phyloP scores from a whole-genome alignment of 2,888 invertebrate species.

The Operophtera brumata region DNA sequence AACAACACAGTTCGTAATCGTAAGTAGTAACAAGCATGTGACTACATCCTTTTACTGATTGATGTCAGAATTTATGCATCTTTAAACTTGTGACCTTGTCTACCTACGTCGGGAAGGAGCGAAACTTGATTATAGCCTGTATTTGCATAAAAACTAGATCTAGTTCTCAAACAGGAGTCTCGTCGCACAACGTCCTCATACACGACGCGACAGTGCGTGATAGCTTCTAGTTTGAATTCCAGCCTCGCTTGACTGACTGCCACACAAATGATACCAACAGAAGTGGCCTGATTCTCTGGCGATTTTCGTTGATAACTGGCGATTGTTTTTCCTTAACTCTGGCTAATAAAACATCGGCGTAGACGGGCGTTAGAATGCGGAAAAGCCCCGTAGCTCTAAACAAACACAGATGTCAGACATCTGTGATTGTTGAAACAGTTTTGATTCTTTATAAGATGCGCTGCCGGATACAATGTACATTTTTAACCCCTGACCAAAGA shows the following conservation, averaged over 20 bases:
- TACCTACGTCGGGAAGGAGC: background rate
- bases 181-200: slow-evolving; percentile 10
- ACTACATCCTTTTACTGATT: no score
- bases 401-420: background rate
- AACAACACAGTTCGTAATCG: no score
- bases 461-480: no score
- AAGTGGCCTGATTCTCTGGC: background rate
- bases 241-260: slow-evolving; percentile 9
- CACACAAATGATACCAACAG: slow-evolving; percentile 3
- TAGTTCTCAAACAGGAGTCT: background rate
- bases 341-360: no score
- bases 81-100: background rate
- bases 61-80: no score
- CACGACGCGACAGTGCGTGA: slow-evolving; percentile 3
- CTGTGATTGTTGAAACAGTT: no score
- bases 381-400: background rate
- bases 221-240: background rate
- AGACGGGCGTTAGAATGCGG: background rate
- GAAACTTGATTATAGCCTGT: background rate
- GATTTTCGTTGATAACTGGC: background rate
- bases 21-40: no score
- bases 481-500: no score
- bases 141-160: slow-evolving; percentile 9
- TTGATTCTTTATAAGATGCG: no score
- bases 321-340: no score